A percentile compares a stretch with the other conserved stretches of the same genome.
Evolutionary conservation across 1,140 invertebrate species (phyloP).

Genomic region (Hirudo medicinalis): DNA sequence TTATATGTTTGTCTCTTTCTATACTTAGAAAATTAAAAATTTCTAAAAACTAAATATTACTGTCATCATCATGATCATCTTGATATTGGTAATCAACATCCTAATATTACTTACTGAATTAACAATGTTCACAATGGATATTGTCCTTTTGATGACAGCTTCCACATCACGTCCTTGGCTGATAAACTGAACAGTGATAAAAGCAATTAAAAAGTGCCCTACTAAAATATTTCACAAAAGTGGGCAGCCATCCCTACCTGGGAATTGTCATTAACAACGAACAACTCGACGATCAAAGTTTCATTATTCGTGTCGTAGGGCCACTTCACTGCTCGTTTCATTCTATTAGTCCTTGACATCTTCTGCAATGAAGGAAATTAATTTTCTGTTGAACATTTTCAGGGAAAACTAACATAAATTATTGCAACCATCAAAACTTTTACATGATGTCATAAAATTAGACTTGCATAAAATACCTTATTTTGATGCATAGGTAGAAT

Average conservation of each 20-base stretch:
- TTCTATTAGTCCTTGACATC: background rate
- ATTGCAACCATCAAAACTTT: no score
- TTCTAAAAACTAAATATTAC: background rate
- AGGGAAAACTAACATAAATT: no score
- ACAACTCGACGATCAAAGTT: slow-evolving; percentile 78
- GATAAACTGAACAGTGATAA: slow-evolving; percentile 12
- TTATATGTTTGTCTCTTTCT: background rate
- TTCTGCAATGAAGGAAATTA: no score
- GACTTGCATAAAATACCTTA: no score
- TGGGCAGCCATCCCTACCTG: slow-evolving; percentile 42
- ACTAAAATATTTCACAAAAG: background rate
- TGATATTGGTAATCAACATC: background rate
- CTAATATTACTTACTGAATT: slow-evolving; percentile 60
- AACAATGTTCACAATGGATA: slow-evolving; percentile 85
- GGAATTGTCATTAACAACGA: slow-evolving; percentile 75
- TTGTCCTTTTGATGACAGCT: slow-evolving; percentile 62
- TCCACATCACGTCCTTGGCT: slow-evolving; percentile 32
- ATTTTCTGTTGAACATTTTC: no score
- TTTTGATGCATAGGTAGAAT: no score
- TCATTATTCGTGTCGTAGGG: slow-evolving; percentile 74
- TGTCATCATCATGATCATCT: background rate
- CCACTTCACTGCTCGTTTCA: slow-evolving; percentile 47
- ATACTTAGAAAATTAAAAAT: background rate
- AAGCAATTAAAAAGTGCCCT: slow-evolving; percentile 11
- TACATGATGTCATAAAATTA: no score